These are phyloP conservation scores for Caranx ignobilis DNA, from an alignment of 2,113 vertebrate species.

Conservation along the genomic window DNA sequence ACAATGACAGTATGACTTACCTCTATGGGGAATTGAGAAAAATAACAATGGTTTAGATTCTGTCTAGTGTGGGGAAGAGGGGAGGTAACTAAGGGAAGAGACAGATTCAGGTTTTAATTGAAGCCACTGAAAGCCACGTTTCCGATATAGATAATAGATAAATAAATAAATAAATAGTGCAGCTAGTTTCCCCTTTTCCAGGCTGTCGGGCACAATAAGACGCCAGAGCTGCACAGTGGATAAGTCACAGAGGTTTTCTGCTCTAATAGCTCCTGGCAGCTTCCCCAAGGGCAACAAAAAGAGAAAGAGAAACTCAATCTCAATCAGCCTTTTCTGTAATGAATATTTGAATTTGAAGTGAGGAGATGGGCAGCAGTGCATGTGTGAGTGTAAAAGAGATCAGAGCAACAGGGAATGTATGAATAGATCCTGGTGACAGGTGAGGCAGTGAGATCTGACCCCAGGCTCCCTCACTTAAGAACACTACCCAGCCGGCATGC, in stretches of 20 bases:
- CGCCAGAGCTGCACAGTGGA: slow-evolving; percentile 39
- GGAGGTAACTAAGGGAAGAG: neutral
- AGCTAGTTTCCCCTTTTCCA: slow-evolving; percentile 44
- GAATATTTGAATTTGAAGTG: slow-evolving; percentile 65
- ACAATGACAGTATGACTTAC: neutral
- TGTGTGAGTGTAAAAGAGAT: slow-evolving; percentile 19
- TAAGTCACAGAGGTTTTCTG: slow-evolving; percentile 63
- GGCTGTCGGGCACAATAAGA: slow-evolving; percentile 61
- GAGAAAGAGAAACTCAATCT: slow-evolving; percentile 54
- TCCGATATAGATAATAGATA: neutral
- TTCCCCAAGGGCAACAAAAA: slow-evolving; percentile 40
- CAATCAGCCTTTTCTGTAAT: slow-evolving; percentile 65
- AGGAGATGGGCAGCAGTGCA: slow-evolving; percentile 10
- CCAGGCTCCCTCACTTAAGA: slow-evolving; percentile 9
- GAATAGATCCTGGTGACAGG: slow-evolving; percentile 48
- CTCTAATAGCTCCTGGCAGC: slow-evolving; percentile 54
- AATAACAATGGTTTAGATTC: neutral
- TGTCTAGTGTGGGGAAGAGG: neutral
- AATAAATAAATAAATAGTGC: neutral
- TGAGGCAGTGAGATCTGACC: slow-evolving; percentile 40
- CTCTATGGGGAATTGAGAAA: slow-evolving; percentile 20
- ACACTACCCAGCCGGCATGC: slow-evolving; percentile 17
- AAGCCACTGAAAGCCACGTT: slow-evolving; percentile 20
- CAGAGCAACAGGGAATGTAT: slow-evolving; percentile 7
- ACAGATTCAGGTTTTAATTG: slow-evolving; percentile 52